Percentiles rank a stretch among this genome's conserved stretches.
These are phyloP conservation scores for Cinclus mexicanus DNA, from an alignment of 2,113 vertebrate species.

Conservation along the genomic window DNA sequence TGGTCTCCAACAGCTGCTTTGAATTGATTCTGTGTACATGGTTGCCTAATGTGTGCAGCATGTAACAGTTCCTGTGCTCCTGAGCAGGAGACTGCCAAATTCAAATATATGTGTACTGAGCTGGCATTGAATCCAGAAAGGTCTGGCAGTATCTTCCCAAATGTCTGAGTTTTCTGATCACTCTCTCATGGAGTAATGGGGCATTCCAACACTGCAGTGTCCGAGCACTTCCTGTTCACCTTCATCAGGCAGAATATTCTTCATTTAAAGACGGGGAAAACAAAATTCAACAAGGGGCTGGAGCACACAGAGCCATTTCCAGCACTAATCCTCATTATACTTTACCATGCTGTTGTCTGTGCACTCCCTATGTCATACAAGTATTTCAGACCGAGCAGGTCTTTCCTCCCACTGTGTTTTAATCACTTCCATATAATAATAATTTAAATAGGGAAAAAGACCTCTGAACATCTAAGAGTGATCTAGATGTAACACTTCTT, in stretches of 20 bases:
- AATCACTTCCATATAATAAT: background rate
- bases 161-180: background rate
- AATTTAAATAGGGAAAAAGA: background rate
- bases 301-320: background rate
- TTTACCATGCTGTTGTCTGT: background rate
- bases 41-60: constrained; percentile 27
- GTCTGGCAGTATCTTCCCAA: background rate
- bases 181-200: background rate
- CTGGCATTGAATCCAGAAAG: background rate
- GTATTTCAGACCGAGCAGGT: background rate
- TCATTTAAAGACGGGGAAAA: background rate
- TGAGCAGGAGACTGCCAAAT: background rate
- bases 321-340: background rate
- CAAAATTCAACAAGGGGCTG: background rate
- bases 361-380: background rate
- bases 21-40: constrained; percentile 2
- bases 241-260: background rate
- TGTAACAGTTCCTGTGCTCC: background rate
- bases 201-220: background rate
- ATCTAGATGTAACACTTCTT: background rate
- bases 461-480: background rate
- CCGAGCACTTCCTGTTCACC: background rate
- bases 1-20: constrained; percentile 49
- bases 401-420: background rate
- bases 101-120: background rate